These are phyloP conservation scores for Lutjanus argentimaculatus DNA, from an alignment of 2,797 vertebrate species.

Conservation along the genomic window DNA sequence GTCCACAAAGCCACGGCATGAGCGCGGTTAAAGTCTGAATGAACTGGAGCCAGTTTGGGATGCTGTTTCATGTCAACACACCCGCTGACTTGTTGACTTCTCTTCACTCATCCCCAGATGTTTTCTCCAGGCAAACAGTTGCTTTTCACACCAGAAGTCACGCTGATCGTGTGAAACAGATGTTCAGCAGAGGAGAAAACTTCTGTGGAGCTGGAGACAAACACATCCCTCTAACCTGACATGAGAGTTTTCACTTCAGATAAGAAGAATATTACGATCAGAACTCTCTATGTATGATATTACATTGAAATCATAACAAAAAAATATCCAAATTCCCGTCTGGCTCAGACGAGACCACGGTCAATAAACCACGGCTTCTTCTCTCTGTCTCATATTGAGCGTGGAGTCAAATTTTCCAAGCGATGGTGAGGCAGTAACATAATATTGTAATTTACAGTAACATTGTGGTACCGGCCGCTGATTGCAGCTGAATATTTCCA, in stretches of 20 bases:
- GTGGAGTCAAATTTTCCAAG: constrained; percentile 54
- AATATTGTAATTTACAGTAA: constrained; percentile 61
- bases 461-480: constrained; percentile 51
- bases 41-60: not conserved
- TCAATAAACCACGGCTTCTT: constrained; percentile 32
- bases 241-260: constrained; percentile 4
- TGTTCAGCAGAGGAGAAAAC: constrained; percentile 48
- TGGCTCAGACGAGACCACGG: not conserved
- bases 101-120: constrained; percentile 40
- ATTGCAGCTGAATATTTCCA: constrained; percentile 59
- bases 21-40: not conserved
- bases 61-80: constrained; percentile 12
- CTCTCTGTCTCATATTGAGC: constrained; percentile 12
- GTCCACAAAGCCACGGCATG: not conserved
- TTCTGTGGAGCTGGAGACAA: constrained; percentile 9
- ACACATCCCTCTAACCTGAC: not conserved
- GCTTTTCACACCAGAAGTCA: constrained; percentile 65
- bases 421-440: constrained; percentile 39
- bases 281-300: not conserved
- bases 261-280: not conserved
- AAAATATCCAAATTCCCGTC: not conserved
- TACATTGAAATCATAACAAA: not conserved
- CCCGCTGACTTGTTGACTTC: constrained; percentile 7
- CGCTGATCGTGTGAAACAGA: constrained; percentile 64
- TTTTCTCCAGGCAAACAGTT: constrained; percentile 74